Evolutionary conservation across 37 sponge, comb jelly and placozoan genomes (phyloP).

Genomic region (Geodia barretti): DNA sequence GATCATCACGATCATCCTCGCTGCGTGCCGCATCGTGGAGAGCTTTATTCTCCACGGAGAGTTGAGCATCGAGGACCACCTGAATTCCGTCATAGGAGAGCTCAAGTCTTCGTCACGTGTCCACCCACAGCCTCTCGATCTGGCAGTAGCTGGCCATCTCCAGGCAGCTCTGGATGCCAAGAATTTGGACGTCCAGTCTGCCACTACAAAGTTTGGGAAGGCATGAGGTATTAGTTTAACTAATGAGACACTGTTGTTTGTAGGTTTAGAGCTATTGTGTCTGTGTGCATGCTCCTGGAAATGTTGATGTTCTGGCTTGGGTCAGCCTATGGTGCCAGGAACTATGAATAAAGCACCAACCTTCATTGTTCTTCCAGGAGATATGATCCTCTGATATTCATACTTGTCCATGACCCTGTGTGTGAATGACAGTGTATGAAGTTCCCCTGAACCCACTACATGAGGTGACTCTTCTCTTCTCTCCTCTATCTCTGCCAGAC

Average conservation of each 20-base stretch:
- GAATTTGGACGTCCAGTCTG: slow-evolving; percentile 13
- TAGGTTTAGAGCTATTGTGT: too few relatives aligned
- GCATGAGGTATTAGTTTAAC: slow-evolving; percentile 64
- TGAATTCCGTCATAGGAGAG: slow-evolving; percentile 7
- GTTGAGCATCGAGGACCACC: not conserved
- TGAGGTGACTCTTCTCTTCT: too few relatives aligned
- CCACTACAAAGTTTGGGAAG: slow-evolving; percentile 49
- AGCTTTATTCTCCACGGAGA: slow-evolving; percentile 17
- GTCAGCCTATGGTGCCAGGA: too few relatives aligned
- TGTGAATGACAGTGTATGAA: too few relatives aligned
- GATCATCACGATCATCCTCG: slow-evolving; percentile 3
- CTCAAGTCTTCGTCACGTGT: slow-evolving; percentile 10
- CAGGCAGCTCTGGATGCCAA: slow-evolving; percentile 17
- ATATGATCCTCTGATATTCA: too few relatives aligned
- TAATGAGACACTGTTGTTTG: too few relatives aligned
- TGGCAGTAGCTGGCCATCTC: slow-evolving; percentile 20
- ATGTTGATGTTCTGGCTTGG: too few relatives aligned
- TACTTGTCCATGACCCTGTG: too few relatives aligned
- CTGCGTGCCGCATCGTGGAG: slow-evolving; percentile 32
- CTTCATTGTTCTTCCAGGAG: too few relatives aligned
- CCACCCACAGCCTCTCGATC: slow-evolving; percentile 19
- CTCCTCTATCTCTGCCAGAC: slow-evolving; percentile 16
- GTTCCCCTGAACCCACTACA: too few relatives aligned
- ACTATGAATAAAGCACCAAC: too few relatives aligned
- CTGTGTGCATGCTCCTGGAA: too few relatives aligned